A percentile compares a stretch with the other conserved stretches of the same genome.
These are phyloP conservation scores for Pterois miles DNA, from an alignment of 2,797 vertebrate genomes.

Conservation along the genomic window DNA sequence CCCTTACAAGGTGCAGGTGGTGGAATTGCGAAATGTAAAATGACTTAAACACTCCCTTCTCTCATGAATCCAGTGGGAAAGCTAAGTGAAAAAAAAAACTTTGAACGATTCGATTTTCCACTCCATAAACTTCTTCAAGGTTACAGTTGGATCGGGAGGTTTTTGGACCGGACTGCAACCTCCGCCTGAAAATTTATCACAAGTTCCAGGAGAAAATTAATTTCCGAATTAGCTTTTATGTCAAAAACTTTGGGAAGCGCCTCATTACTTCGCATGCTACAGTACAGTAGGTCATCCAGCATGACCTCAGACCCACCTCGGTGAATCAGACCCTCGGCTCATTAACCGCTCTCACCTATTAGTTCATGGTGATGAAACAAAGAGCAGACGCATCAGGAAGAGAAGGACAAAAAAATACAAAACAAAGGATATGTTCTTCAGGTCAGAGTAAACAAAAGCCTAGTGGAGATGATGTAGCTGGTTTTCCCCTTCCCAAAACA, in stretches of 20 bases:
- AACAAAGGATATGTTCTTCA: conserved; percentile 65
- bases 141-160: neutral
- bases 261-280: conserved; percentile 14
- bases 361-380: conserved; percentile 43
- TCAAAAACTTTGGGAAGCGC: neutral
- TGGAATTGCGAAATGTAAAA: neutral
- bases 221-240: conserved; percentile 14
- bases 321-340: conserved; percentile 36
- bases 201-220: conserved; percentile 25
- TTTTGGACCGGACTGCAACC: conserved; percentile 13
- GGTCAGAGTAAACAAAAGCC: conserved; percentile 60
- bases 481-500: conserved; percentile 80
- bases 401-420: conserved; percentile 4
- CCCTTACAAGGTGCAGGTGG: conserved; percentile 14
- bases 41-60: neutral
- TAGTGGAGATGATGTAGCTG: conserved; percentile 71
- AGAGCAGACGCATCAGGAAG: conserved; percentile 22
- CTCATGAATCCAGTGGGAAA: conserved; percentile 4
- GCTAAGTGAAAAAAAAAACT: neutral
- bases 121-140: conserved; percentile 30
- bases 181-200: conserved; percentile 37
- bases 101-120: conserved; percentile 46
- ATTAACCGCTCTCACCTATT: conserved; percentile 56
- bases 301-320: conserved; percentile 36
- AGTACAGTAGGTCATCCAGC: conserved; percentile 27